A percentile compares a stretch with the other conserved stretches of the same genome.
Conservation (phyloP, 2,797 vertebrate genomes). For the Presbytis comata region DNA sequence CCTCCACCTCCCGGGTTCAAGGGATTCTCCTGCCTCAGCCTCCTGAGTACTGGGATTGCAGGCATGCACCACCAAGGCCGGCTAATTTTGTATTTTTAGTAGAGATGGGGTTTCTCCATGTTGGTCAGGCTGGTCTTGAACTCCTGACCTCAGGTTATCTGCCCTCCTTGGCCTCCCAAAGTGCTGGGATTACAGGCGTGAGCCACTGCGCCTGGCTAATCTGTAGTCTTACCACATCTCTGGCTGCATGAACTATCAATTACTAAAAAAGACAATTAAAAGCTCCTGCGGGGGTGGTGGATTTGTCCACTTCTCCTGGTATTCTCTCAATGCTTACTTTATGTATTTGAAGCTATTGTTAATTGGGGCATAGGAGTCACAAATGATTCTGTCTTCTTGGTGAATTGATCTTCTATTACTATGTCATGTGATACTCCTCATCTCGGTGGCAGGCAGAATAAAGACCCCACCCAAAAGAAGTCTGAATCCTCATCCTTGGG, state of each 20-base stretch:
- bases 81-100: no score
- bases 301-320: not conserved
- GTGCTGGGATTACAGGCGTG: no score
- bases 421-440: not conserved
- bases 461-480: not conserved
- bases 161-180: no score
- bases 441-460: not conserved
- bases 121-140: no score
- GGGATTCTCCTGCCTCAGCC: no score
- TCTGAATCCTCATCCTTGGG: no score
- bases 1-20: no score
- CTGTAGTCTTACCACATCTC: not conserved
- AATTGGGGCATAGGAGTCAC: not conserved
- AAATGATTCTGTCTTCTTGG: not conserved
- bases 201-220: no score
- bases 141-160: no score
- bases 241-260: rapidly evolving
- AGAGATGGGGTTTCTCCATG: no score
- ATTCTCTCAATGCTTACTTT: not conserved
- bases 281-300: rapidly evolving
- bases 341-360: not conserved
- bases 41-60: no score
- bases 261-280: rapidly evolving
- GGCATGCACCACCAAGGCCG: rapidly evolving
- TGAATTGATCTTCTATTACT: no score